A percentile compares a stretch with the other conserved stretches of the same genome.
phyloP scores from a whole-genome alignment of 2,113 vertebrate species.

The Lathamus discolor region DNA sequence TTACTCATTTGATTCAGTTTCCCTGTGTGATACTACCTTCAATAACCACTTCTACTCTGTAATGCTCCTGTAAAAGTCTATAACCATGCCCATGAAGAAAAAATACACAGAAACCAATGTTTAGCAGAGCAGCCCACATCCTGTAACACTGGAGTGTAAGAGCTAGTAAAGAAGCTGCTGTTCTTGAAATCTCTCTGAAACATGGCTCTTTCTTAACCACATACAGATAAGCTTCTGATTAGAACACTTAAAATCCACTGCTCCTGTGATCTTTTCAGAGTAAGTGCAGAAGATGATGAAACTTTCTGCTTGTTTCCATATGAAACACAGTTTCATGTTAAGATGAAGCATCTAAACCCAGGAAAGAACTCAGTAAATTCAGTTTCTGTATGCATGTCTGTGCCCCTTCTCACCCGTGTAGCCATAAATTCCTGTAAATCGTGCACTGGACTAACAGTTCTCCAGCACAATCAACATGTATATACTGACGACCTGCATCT shows the following conservation, averaged over 20 bases:
- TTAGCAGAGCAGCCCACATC: conserved; percentile 46
- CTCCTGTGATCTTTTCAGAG: neutral
- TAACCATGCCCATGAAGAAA: neutral
- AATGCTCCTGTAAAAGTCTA: neutral
- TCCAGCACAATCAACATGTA: neutral
- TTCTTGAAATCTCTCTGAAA: neutral
- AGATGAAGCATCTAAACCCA: neutral
- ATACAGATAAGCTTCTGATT: neutral
- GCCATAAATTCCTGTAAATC: neutral
- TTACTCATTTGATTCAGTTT: neutral
- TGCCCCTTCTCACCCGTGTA: neutral
- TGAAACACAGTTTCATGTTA: neutral
- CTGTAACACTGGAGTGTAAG: neutral
- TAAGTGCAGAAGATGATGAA: neutral
- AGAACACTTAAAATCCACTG: neutral
- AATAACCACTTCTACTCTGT: neutral
- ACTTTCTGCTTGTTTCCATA: neutral
- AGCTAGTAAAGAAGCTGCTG: neutral
- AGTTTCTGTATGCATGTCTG: neutral
- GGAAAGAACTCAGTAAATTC: neutral
- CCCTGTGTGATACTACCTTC: neutral
- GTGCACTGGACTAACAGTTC: neutral
- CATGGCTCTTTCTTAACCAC: neutral
- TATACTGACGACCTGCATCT: neutral
- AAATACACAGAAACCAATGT: neutral